phyloP scores from a whole-genome alignment of 2,113 vertebrate species.

The Halcyon senegalensis region DNA sequence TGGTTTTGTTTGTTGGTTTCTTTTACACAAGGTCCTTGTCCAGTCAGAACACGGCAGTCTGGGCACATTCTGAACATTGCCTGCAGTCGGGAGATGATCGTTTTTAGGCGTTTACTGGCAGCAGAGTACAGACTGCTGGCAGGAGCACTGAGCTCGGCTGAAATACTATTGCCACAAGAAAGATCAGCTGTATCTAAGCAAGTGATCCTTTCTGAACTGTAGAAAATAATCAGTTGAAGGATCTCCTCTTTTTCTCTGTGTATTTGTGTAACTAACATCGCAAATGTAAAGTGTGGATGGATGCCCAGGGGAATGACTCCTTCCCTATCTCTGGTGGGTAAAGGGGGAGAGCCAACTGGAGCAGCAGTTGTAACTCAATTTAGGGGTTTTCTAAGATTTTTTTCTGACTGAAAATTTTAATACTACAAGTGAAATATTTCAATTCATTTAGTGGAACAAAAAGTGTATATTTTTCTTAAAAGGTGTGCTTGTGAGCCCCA shows the following conservation, averaged over 20 bases:
- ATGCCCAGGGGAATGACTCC: not conserved
- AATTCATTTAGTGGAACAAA: not conserved
- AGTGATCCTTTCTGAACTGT: not conserved
- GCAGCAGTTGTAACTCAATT: not conserved
- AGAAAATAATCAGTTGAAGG: not conserved
- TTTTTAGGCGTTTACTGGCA: not conserved
- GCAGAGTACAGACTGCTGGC: not conserved
- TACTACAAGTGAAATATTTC: not conserved
- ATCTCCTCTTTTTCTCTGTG: not conserved
- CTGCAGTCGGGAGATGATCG: not conserved
- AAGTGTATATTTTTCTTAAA: not conserved
- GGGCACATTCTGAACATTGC: not conserved
- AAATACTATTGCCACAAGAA: not conserved
- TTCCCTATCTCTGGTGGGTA: not conserved
- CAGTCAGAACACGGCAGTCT: not conserved
- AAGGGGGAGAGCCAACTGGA: not conserved
- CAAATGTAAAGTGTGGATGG: not conserved
- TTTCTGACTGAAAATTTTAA: not conserved
- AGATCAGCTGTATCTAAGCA: not conserved
- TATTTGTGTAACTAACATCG: not conserved
- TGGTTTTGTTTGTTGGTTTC: not conserved
- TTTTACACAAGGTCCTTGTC: not conserved
- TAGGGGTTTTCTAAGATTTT: not conserved
- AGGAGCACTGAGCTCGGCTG: not conserved
- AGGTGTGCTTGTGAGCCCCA: not conserved